These are phyloP conservation scores for Mustela nigripes DNA, from an alignment of 2,113 vertebrate genomes.

Conservation along the genomic window DNA sequence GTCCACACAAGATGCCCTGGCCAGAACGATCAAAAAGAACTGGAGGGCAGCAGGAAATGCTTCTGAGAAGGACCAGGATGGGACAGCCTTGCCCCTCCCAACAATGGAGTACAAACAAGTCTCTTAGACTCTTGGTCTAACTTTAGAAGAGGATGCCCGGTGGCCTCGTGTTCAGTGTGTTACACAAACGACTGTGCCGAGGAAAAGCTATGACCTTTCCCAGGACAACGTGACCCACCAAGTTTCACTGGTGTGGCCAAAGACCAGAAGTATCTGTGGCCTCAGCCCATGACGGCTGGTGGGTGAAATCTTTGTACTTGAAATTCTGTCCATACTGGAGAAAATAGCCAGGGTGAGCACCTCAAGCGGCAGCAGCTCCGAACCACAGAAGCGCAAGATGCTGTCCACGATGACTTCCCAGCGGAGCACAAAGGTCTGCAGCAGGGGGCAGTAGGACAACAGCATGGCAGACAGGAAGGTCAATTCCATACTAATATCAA, in stretches of 20 bases:
- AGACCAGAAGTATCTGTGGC: neutral
- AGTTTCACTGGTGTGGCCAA: neutral
- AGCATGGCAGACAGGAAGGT: no score
- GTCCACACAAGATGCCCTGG: neutral
- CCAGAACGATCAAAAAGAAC: neutral
- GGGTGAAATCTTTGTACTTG: slow-evolving; percentile 41
- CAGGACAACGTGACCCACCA: neutral
- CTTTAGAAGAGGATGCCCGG: neutral
- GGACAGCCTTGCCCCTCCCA: neutral
- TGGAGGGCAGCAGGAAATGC: neutral
- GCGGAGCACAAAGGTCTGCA: slow-evolving; percentile 95
- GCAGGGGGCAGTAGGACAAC: slow-evolving; percentile 92
- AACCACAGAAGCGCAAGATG: slow-evolving; percentile 91
- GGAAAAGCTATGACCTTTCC: neutral
- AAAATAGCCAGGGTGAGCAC: slow-evolving; percentile 90
- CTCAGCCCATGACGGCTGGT: neutral
- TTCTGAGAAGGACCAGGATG: neutral
- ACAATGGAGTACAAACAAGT: neutral
- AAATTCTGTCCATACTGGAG: slow-evolving; percentile 84
- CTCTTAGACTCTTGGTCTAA: neutral
- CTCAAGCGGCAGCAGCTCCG: slow-evolving; percentile 91
- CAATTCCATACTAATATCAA: no score
- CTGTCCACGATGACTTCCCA: slow-evolving; percentile 93
- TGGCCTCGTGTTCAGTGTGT: neutral
- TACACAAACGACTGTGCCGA: neutral